Percentiles rank a stretch among this genome's conserved stretches.
phyloP scores from a whole-genome alignment of 1,140 invertebrate genomes.

The Vollenhovia emeryi region DNA sequence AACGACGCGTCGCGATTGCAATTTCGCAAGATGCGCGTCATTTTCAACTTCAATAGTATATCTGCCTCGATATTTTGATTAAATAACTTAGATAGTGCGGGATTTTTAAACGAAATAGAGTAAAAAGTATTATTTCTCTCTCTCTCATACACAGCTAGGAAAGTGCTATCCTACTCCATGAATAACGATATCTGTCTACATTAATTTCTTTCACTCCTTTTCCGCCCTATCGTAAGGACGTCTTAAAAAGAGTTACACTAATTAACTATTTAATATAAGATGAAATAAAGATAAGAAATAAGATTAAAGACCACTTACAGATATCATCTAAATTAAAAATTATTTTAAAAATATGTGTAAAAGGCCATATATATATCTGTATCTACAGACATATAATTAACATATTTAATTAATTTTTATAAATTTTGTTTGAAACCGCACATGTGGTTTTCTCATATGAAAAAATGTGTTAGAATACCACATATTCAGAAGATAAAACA shows the following conservation, averaged over 20 bases:
- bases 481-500: background rate
- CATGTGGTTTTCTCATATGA: background rate
- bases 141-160: background rate
- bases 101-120: no score
- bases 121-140: no score
- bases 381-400: background rate
- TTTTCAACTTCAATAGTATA: constrained; percentile 20
- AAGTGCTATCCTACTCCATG: background rate
- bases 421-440: background rate
- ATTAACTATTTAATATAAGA: background rate
- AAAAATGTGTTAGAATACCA: background rate
- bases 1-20: constrained; percentile 27
- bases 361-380: constrained; percentile 5
- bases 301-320: background rate
- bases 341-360: background rate
- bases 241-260: background rate
- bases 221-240: background rate
- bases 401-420: background rate
- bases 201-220: background rate
- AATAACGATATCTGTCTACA: background rate
- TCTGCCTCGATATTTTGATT: background rate
- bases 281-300: background rate
- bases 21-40: background rate
- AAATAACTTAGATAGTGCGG: background rate
- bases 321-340: background rate